Base-by-base conservation (phyloP, 2,888 invertebrate species). In the Nephrocerus scutellatus region DNA sequence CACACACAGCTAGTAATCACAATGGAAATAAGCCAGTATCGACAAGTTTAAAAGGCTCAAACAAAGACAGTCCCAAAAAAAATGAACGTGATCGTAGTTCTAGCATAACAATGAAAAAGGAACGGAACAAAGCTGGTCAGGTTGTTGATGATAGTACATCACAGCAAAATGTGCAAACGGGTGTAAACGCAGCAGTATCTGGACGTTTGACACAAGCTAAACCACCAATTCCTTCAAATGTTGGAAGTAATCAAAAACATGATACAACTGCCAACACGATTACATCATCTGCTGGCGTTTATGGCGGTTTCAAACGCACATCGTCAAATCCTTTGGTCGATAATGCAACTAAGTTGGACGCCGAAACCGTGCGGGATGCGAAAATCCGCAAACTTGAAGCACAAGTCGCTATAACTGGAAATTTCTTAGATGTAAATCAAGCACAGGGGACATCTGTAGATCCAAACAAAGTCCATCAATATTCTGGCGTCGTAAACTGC, bases 401-500 rank as follows among this genome's bases (percentile, higher is more conserved):
- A 31, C 35, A 28, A 23, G 16, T 9, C 31, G n/a, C n/a, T n/a
- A n/a, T n/a, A n/a, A n/a, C n/a, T n/a, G n/a, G n/a, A n/a, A n/a
- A n/a, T n/a, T n/a, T n/a, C n/a, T n/a, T n/a, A 9, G 23, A 22
- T 22, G 23, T n/a, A 18, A 20, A 7, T 9, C 20, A 2, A 42
- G 36, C 24, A 47, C 49, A 15, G 58, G 20, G 15, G 15, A 16
- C 13, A 9, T 16, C 10, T 30, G 6, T 13, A 36, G 26, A n/a
- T 16, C 29, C 28, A 26, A 25, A 18, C 52, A 4, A 33, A 23
- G 29, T 16, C 8, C 12, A 20, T 30, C 7, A 20, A 30, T 18
- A 18, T 12, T 30, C 30, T 16, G 10, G 21, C 7, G 29, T 63
- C 35, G 64, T 79, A 0, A 82, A 82, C 52, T 80, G 80, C 6